Evolutionary conservation across 2,888 invertebrate genomes (phyloP), one percentile per base, ranked within the genome.

Genomic region (Dinocampus coccinellae): DNA sequence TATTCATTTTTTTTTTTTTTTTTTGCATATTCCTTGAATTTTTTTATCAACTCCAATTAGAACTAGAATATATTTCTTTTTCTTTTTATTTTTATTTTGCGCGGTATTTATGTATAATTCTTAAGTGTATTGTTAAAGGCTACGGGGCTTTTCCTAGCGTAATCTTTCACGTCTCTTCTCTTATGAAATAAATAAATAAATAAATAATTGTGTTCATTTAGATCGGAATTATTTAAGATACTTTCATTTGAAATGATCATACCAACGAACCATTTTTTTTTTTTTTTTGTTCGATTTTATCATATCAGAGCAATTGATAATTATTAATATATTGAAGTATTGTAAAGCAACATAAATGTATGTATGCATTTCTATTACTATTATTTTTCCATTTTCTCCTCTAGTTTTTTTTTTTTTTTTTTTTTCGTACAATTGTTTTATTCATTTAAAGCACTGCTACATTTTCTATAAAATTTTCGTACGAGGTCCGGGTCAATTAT

Each of bases 91-190:
- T 47, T 33, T 29, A 55, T 63, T 39, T 42, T 81, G 82, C 84
- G 84, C 84, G 81, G 77, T 82, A 79, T 78, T 80, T 73, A 65
- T 73, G 61, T 64, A 70, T 52, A 53, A 72, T 77, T 73, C 76
- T 75, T 16, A 42, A n/a, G n/a, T 47, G 16, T 47, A 16, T 47
- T 47, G 16, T 47, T 47, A 16, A 47, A 47, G 42, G 42, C 42
- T 47, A 47, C 7, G n/a, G 42, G 6, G 2, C 16, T 47, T 16
- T 47, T 13, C 16, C 6, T 47, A 16, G 2, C n/a, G 16, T 47
- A 47, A n/a, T 47, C 2, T 16, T 7, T 47, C 16, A 16, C 16
- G 42, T 47, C 16, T 47, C 16, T 47, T 16, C 6, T 16, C 16
- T 16, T 16, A 47, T 47, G 16, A 47, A 47, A n/a, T n/a, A n/a